Base-by-base conservation (phyloP, 2,797 vertebrate species). In the Paratrypauchen microcephalus region DNA sequence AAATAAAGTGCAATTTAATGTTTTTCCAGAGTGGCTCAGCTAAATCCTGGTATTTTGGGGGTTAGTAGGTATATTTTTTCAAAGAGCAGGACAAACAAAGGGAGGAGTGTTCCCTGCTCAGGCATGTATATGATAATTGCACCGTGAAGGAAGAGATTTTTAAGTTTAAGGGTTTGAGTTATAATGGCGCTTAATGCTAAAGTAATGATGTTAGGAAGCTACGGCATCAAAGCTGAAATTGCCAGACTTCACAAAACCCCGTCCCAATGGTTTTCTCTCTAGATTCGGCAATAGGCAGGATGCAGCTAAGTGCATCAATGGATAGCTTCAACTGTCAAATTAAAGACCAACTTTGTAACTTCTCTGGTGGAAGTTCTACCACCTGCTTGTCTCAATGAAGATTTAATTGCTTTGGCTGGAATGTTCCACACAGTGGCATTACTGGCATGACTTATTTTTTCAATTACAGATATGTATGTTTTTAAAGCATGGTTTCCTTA, bases 121-220 rank as follows among this genome's bases (percentile, higher is more conserved):
- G 84, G 72, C 85, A 83, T 70, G 83, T 74, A 81, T 56, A 52
- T 75, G 76, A 78, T 88, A 88, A 87, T 83, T 86, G 78, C 82
- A 75, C 65, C 41, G 66, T 76, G n/a, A 72, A 72, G 62, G 47
- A 64, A 71, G 75, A 70, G 65, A 28, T 65, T 52, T 65, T 32
- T 24, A 15, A 50, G 24, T 79, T 79, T 64, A 77, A 78, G 67
- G 70, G 64, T 36, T 69, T 73, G 72, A 52, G 71, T 54, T 71
- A 60, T 60, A 60, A 60, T 60, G 69, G 72, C 11, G 70, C 81
- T 73, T 85, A 76, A 80, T 83, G 77, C 77, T 82, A 84, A 77
- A 82, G 78, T 85, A 83, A 86, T 79, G 78, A 80, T 82, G 80
- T 73, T 23, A 61, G 73, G 57, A 23, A 4, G 5, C 30, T 13